phyloP scores from a whole-genome alignment of 2,113 vertebrate genomes.

The Chlorodrepanis virens region DNA sequence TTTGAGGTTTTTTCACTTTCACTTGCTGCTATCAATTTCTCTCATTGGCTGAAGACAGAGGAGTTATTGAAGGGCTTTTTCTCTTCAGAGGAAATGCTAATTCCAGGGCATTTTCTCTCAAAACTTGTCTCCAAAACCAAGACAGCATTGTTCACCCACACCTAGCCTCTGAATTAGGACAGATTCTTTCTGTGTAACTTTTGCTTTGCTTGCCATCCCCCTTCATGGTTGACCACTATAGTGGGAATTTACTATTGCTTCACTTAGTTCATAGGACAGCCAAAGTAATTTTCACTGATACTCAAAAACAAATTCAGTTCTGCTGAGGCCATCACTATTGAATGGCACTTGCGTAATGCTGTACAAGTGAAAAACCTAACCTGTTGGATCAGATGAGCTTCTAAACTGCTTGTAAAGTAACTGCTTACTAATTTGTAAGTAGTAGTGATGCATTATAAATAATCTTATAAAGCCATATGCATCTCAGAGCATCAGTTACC shows the following conservation, averaged over 20 bases:
- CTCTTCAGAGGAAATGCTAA: background rate
- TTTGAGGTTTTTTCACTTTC: background rate
- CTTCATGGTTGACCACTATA: background rate
- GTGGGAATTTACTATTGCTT: background rate
- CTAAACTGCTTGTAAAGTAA: background rate
- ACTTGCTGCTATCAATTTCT: background rate
- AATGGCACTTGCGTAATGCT: background rate
- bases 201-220: background rate
- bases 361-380: background rate
- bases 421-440: background rate
- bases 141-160: background rate
- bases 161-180: background rate
- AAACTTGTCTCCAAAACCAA: background rate
- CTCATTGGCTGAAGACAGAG: background rate
- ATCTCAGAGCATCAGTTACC: background rate
- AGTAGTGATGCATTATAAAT: background rate
- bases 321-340: constrained; percentile 4
- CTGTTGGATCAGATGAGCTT: background rate
- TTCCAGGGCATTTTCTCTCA: background rate
- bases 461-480: background rate
- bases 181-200: background rate
- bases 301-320: background rate
- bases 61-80: background rate
- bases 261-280: background rate
- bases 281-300: background rate